phyloP scores from a whole-genome alignment of 2,888 invertebrate species.

The Troglohyphantes excavatus region DNA sequence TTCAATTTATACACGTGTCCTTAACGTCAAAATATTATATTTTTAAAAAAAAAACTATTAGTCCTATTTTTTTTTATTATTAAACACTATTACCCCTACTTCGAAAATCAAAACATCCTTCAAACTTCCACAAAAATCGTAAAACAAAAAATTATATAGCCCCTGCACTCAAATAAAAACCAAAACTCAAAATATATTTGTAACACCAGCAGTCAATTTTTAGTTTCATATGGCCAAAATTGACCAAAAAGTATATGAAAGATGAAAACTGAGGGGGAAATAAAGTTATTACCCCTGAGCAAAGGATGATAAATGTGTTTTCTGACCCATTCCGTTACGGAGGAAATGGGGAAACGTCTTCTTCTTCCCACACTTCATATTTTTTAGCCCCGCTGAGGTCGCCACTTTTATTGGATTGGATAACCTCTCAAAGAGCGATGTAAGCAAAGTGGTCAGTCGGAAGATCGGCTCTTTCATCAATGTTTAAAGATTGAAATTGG shows the following conservation, averaged over 20 bases:
- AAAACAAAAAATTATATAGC: too few species aligned
- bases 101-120: too few species aligned
- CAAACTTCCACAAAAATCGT: too few species aligned
- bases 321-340: conserved; percentile 14
- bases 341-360: conserved; percentile 35
- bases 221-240: background rate
- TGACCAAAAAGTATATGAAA: background rate
- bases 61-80: too few species aligned
- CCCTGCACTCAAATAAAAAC: too few species aligned
- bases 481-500: background rate
- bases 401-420: conserved; percentile 50
- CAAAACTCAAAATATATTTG: too few species aligned
- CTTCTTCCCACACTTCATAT: conserved; percentile 49
- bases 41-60: too few species aligned
- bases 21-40: too few species aligned
- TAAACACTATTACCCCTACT: too few species aligned
- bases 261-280: conserved; percentile 3
- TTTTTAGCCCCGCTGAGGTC: conserved; percentile 21
- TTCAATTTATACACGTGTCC: too few species aligned
- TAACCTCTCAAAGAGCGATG: conserved; percentile 20
- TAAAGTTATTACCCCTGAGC: conserved; percentile 19
- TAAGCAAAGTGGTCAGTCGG: conserved; percentile 31
- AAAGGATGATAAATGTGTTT: conserved; percentile 49
- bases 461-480: background rate
- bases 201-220: background rate